Evolutionary conservation across 2,797 vertebrate genomes (phyloP).

Genomic region (Chaenodraco wilsoni): DNA sequence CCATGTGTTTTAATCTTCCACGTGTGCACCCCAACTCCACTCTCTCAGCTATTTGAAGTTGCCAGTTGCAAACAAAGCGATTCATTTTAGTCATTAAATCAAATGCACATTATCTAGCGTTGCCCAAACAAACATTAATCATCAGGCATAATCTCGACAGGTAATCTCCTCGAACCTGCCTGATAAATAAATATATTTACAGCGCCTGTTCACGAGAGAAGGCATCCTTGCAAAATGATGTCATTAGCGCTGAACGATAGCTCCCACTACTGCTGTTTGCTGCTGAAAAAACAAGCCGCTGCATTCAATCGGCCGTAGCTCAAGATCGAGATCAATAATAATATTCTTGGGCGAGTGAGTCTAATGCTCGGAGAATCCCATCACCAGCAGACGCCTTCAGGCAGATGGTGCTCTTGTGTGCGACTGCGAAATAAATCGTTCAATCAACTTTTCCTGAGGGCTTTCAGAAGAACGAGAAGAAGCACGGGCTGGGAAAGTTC

Average conservation of each 20-base stretch:
- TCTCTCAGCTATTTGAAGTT: slow-evolving; percentile 48
- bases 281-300: slow-evolving; percentile 57
- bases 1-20: slow-evolving; percentile 44
- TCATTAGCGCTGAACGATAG: slow-evolving; percentile 72
- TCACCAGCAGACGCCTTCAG: slow-evolving; percentile 55
- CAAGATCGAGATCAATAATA: slow-evolving; percentile 79
- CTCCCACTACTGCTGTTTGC: slow-evolving; percentile 67
- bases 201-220: slow-evolving; percentile 42
- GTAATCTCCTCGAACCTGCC: slow-evolving; percentile 72
- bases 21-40: slow-evolving; percentile 3
- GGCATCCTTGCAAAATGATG: slow-evolving; percentile 69
- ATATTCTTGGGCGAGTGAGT: slow-evolving; percentile 72
- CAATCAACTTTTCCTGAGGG: slow-evolving; percentile 47
- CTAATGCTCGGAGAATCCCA: slow-evolving; percentile 66
- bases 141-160: slow-evolving; percentile 72
- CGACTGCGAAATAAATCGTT: slow-evolving; percentile 46
- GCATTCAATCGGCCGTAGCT: slow-evolving; percentile 66
- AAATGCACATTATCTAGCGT: slow-evolving; percentile 62
- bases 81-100: slow-evolving; percentile 75
- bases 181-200: slow-evolving; percentile 75
- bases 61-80: slow-evolving; percentile 56
- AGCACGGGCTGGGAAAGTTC: too few relatives aligned
- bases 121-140: slow-evolving; percentile 76
- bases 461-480: slow-evolving; percentile 4
- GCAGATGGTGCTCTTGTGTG: slow-evolving; percentile 34